A percentile compares a stretch with the other conserved stretches of the same genome.
Evolutionary conservation across 2,797 vertebrate species (phyloP).

Genomic region (Oophaga sylvatica): DNA sequence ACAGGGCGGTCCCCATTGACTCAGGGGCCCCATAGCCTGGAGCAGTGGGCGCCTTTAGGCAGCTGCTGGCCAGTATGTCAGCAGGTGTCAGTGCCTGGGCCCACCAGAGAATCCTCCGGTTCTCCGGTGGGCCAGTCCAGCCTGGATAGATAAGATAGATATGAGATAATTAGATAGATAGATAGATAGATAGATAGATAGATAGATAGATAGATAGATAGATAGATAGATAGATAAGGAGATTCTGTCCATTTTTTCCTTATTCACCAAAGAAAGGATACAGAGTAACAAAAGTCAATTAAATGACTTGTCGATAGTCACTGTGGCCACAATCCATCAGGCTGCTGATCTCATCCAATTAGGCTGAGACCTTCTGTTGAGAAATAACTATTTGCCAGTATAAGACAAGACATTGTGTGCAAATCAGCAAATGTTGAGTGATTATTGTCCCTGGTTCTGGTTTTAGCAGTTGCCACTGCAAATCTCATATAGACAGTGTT

Average conservation of each 20-base stretch:
- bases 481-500: conserved; percentile 13
- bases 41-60: too few species aligned
- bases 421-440: conserved; percentile 25
- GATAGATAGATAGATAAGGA: too few species aligned
- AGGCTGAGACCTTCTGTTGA: conserved; percentile 41
- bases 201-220: too few species aligned
- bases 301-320: conserved; percentile 52
- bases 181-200: too few species aligned
- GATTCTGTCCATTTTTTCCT: conserved; percentile 11
- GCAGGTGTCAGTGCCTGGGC: too few species aligned
- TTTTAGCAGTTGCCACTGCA: conserved; percentile 30
- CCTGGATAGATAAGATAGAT: too few species aligned
- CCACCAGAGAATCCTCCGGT: too few species aligned
- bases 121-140: too few species aligned
- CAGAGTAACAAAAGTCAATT: conserved; percentile 41
- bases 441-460: background rate
- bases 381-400: background rate
- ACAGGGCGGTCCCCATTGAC: too few species aligned
- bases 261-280: conserved; percentile 23
- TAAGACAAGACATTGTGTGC: conserved; percentile 21
- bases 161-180: too few species aligned
- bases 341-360: conserved; percentile 20
- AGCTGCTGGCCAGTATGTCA: too few species aligned
- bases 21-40: too few species aligned
- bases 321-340: conserved; percentile 37